These are phyloP conservation scores for Phania funesta DNA, from an alignment of 2,888 invertebrate genomes.

Conservation along the genomic window DNA sequence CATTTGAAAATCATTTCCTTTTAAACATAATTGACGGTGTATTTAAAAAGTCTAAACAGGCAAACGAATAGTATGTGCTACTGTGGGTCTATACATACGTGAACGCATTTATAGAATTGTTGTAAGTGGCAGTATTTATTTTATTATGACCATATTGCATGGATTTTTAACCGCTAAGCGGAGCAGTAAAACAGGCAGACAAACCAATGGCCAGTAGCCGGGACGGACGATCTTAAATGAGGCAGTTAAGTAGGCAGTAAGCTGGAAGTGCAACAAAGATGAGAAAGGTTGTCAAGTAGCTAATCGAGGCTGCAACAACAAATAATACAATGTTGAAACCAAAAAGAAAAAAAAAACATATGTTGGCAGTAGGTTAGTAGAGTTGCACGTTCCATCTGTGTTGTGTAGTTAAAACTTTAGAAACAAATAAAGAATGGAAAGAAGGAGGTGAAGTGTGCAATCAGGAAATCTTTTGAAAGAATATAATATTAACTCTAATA, in stretches of 20 bases:
- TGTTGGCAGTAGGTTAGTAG: constrained; percentile 62
- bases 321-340: neutral
- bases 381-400: constrained; percentile 30
- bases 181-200: neutral
- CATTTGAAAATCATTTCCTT: constrained; percentile 69
- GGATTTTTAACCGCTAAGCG: constrained; percentile 22
- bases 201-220: neutral
- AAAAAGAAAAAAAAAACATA: constrained; percentile 4
- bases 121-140: constrained; percentile 63
- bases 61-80: neutral
- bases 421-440: neutral
- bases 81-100: constrained; percentile 32
- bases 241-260: constrained; percentile 45
- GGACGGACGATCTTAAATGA: constrained; percentile 35
- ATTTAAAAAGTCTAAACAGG: constrained; percentile 33
- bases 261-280: neutral
- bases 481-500: no score
- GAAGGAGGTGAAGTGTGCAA: neutral
- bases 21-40: constrained; percentile 50
- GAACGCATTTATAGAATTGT: constrained; percentile 60
- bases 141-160: constrained; percentile 65
- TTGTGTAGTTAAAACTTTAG: constrained; percentile 25
- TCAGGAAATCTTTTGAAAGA: neutral
- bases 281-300: constrained; percentile 26
- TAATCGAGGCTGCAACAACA: constrained; percentile 34